Base-by-base conservation (phyloP, 1,140 invertebrate genomes). In the Nixonia krombeini region DNA sequence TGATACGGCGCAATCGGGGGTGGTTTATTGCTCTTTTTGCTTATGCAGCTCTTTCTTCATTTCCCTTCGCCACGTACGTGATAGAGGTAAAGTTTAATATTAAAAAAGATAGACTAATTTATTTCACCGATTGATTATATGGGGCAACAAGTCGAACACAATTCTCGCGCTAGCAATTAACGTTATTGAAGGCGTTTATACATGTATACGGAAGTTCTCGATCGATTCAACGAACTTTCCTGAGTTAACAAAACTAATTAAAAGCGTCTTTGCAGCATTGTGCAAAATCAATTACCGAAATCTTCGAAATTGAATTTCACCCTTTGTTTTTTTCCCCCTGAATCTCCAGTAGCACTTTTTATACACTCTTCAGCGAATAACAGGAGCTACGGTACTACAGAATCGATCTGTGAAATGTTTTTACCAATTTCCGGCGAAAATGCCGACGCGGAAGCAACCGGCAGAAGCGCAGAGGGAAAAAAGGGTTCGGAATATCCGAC, bases 351-450 rank as follows among this genome's bases (percentile, higher is more conserved):
- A 26, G 9, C 42, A 31, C 28, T 29, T 59, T 65, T 50, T 33
- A 49, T 9, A 23, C 53, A 57, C 63, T 59, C 56, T 63, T 61
- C 51, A 52, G 41, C 64, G 55, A 61, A 51, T 51, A 72, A 56
- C 53, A 64, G 42, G 56, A 33, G 55, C 58, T 56, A 44, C 53
- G 53, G 53, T 56, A 63, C 53, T 29, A 52, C 31, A 28, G 56
- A 65, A 67, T 72, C 59, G 59, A 64, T 64, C 59, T 51, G 46
- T 46, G 51, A 64, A 72, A 67, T 67, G 69, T 72, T 72, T 72
- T 72, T 72, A 72, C 59, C 63, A 67, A 72, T 72, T 72, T 67
- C 69, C 69, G 63, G 38, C 18, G 64, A 67, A 67, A 72, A 64
- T 57, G 59, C 59, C 55, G 18, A 65, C 41, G 41, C 63, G 63